Evolutionary conservation across 92 coral and sea anemone species (phyloP), one percentile per base, ranked within the genome.

Genomic region (Phenganax stokvisi): DNA sequence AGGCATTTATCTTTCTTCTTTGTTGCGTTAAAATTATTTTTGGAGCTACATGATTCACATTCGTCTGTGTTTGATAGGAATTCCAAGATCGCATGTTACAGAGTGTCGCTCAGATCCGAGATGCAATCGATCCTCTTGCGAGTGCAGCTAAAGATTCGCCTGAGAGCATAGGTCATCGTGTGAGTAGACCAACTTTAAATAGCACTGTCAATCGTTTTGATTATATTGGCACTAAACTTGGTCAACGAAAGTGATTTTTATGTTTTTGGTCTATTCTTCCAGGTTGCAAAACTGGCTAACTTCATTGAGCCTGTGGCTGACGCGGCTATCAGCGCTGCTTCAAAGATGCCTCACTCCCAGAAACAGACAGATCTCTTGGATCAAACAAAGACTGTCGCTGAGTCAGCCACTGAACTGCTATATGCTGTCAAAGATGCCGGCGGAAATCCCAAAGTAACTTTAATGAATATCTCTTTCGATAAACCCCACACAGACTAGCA

Each of bases 341-440:
- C 99, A 10, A 96, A 86, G 79, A 96, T 88, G 87, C 88, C 85
- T 11, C 91, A 96, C 85, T 86, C 85, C 13, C 86, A 87, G 75
- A 90, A 97, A 56, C 92, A 92, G 84, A 90, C 92, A 73, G 97
- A 92, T 80, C 72, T 96, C 81, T 82, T 96, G 80, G 99, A 96
- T 76, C 96, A 96, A 77, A 93, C 99, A 0, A 96, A 96, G 86
- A 96, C 99, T 29, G 99, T 96, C n/a, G 97, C 99, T 20, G 99
- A 96, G 84, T 96, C 92, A 8, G 97, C 99, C 0, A 92, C 97
- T 4, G 97, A 96, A 80, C 85, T 96, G 72, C 89, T 92, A 88
- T 96, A 90, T 81, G 92, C 97, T 28, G 87, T 93, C 30, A 96
- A 96, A 80, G 92, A 94, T 17, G 94, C 92, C 3, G 99, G 99